Base-by-base conservation (phyloP, 2,888 invertebrate species). In the Thecophora atra region DNA sequence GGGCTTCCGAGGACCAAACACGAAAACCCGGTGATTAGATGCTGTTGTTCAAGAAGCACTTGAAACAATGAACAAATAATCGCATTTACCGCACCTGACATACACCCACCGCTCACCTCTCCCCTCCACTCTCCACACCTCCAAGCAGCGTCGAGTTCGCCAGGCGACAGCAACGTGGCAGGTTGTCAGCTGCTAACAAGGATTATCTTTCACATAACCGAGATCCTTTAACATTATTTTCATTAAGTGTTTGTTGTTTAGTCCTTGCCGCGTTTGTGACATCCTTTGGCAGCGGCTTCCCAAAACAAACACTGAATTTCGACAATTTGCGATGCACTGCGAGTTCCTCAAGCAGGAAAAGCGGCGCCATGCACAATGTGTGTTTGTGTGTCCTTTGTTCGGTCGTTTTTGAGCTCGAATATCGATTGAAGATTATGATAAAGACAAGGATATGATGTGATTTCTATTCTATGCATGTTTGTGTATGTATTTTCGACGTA, bases 361-460 rank as follows among this genome's bases (percentile, higher is more conserved):
- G 7, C 15, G 17, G 26, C 58, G 2, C 15, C 58, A 4, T 58
- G 26, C 8, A 6, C n/a, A n/a, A n/a, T 15, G 17, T 58, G 58
- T 3, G 58, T 24, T 11, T 58, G 26, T 56, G 26, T 26, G 21
- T 13, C 24, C 13, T 8, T 56, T 19, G 56, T 19, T 15, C 42
- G 11, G 19, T 3, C 42, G 21, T 21, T 17, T 21, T n/a, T 62
- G 62, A 44, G 19, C 19, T 17, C 17, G 21, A 79, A 82, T 83
- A 83, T 83, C 84, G 84, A 83, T 84, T 83, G 81, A 81, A 82
- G 84, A 83, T 83, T 84, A 84, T 82, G 81, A 82, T 83, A 83
- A 83, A 84, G 83, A 84, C 81, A 82, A 82, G 84, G 80, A 47
- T 24, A 13, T 28, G 47, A 47, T 42, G 56, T 21, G 58, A 11